Evolutionary conservation across 1,140 invertebrate species (phyloP), one percentile per base, ranked within the genome.

Genomic region (Pachyrhynchus sulphureomaculatus): DNA sequence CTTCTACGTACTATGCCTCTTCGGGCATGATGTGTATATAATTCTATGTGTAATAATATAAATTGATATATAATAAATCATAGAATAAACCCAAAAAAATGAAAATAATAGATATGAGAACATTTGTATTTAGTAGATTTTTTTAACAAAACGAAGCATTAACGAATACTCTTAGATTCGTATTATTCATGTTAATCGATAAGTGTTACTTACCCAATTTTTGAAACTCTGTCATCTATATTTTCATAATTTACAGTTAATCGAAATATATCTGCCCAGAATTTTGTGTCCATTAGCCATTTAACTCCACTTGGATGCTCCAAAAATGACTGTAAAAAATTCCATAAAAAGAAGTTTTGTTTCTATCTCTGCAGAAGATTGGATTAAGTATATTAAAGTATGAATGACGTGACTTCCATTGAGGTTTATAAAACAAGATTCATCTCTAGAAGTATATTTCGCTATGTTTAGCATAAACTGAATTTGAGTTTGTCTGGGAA

Each of bases 371-470:
- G 12, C 13, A 2, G n/a, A 12, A 4, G 20, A 15, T 39, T 58
- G 36, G 4, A n/a, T 15, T 12, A 58, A 12, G n/a, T 33, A 48
- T 2, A 58, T 21, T n/a, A 39, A 12, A 29, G 17, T 29, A 12
- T 26, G 12, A 12, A 58, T 18, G 10, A 49, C 21, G 12, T 47
- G 34, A 24, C 36, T 58, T 20, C 24, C 10, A 12, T 36, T 58
- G 12, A 58, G 36, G 24, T 58, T 58, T 9, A 58, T 58, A 32
- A 45, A 58, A 49, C 55, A 49, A 5, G 44, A 36, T 41, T 58
- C 55, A 29, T 58, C 55, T 37, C 15, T 45, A 8, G 36, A 18
- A 2, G 33, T 26, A 13, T 49, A 49, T 49, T 58, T 58, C 9
- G 18, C 42, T 2, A 49, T 21, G 13, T 29, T 48, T 13, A 58